Percentiles rank a stretch among this genome's conserved stretches.
Evolutionary conservation across 2,888 invertebrate species (phyloP).

Genomic region (Tridacna gigas): DNA sequence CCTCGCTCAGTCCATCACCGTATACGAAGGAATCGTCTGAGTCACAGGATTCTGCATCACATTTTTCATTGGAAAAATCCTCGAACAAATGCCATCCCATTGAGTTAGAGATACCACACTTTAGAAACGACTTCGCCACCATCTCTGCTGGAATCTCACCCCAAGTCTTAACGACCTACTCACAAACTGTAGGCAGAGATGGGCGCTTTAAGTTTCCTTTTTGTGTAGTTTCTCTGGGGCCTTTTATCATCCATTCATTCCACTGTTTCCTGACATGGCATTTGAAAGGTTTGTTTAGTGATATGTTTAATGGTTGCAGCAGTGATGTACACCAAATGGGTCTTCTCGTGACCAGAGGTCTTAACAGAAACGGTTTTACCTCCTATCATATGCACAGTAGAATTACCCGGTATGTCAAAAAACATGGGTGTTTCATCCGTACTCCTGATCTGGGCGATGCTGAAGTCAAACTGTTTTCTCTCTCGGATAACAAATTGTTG

Average conservation of each 20-base stretch:
- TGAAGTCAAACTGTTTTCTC: constrained; percentile 8
- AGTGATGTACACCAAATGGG: constrained; percentile 57
- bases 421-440: constrained; percentile 44
- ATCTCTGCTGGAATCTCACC: background rate
- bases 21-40: background rate
- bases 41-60: background rate
- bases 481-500: constrained; percentile 15
- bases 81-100: background rate
- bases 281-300: constrained; percentile 49
- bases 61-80: background rate
- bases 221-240: background rate
- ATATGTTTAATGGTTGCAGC: constrained; percentile 37
- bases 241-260: background rate
- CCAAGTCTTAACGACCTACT: background rate
- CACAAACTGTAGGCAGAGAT: background rate
- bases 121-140: background rate
- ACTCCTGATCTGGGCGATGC: constrained; percentile 22
- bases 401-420: constrained; percentile 49
- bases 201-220: too few species aligned
- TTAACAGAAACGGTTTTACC: constrained; percentile 38
- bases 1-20: background rate
- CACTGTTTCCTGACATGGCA: constrained; percentile 8
- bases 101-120: background rate
- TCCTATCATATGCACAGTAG: constrained; percentile 47
- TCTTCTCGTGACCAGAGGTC: constrained; percentile 51